Conservation (phyloP, 2,888 invertebrate species). For the Neoaliturus tenellus region DNA sequence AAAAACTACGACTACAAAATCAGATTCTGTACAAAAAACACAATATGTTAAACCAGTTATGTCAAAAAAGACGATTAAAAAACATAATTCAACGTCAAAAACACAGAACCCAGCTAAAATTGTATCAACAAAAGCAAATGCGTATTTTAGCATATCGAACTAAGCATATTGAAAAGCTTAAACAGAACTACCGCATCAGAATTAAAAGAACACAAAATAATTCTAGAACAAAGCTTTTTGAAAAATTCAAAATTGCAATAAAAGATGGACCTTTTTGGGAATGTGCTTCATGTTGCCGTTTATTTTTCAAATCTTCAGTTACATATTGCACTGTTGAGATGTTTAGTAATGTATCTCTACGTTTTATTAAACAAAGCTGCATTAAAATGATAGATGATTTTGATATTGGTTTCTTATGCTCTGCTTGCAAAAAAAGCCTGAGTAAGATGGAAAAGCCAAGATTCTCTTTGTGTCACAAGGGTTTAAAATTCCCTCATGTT, state of each 20-base stretch:
- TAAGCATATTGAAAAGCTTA: not conserved
- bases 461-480: not conserved
- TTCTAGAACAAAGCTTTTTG: not conserved
- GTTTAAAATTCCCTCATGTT: conserved; percentile 38
- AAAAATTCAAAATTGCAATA: not conserved
- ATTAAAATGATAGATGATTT: not conserved
- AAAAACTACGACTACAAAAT: not conserved
- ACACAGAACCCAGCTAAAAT: not conserved
- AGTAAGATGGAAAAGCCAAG: not conserved
- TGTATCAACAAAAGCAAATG: not conserved
- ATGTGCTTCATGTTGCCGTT: not conserved
- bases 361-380: not conserved
- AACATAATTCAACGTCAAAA: not conserved
- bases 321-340: not conserved
- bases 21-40: not conserved
- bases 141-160: not conserved
- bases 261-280: not conserved
- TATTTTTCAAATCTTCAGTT: not conserved
- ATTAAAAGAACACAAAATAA: not conserved
- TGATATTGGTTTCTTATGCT: conserved; percentile 12
- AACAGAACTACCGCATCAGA: not conserved
- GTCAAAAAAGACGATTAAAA: not conserved
- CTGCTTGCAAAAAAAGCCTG: conserved; percentile 19
- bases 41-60: not conserved
- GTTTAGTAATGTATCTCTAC: not conserved